Conservation (phyloP, 2,888 invertebrate species). For the Rotaria macrura region DNA sequence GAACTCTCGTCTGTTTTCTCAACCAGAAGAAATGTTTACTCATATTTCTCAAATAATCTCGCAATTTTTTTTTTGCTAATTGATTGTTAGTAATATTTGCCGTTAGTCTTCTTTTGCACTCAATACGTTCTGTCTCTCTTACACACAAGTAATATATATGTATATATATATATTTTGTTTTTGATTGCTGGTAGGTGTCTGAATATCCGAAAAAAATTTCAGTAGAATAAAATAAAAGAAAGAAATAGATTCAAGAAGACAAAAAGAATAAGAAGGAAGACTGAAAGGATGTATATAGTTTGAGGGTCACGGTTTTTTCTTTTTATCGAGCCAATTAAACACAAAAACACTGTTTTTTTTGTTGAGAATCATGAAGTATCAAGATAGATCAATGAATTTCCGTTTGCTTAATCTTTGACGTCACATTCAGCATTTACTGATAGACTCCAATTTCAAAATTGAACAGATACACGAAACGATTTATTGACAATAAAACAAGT, state of each 20-base stretch:
- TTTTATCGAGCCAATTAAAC: neutral
- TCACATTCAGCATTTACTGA: neutral
- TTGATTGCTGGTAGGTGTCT: neutral
- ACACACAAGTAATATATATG: too few relatives aligned
- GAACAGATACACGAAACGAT: neutral
- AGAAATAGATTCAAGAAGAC: neutral
- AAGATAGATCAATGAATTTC: neutral
- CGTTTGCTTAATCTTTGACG: neutral
- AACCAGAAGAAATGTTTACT: neutral
- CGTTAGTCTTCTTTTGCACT: neutral
- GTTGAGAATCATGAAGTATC: neutral
- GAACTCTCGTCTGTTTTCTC: neutral
- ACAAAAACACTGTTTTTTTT: neutral
- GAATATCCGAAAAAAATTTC: neutral
- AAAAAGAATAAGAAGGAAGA: neutral
- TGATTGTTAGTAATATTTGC: neutral
- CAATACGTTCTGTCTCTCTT: too few relatives aligned
- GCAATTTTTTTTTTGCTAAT: neutral
- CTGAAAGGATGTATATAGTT: neutral
- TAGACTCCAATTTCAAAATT: neutral
- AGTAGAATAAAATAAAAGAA: neutral
- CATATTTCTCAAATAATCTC: neutral
- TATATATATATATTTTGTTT: too few relatives aligned
- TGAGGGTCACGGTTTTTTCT: neutral
- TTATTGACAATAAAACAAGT: too few relatives aligned